A percentile compares a stretch with the other conserved stretches of the same genome.
Conservation (phyloP, 53 echinoderm and acorn worm species). For the Astropecten irregularis region DNA sequence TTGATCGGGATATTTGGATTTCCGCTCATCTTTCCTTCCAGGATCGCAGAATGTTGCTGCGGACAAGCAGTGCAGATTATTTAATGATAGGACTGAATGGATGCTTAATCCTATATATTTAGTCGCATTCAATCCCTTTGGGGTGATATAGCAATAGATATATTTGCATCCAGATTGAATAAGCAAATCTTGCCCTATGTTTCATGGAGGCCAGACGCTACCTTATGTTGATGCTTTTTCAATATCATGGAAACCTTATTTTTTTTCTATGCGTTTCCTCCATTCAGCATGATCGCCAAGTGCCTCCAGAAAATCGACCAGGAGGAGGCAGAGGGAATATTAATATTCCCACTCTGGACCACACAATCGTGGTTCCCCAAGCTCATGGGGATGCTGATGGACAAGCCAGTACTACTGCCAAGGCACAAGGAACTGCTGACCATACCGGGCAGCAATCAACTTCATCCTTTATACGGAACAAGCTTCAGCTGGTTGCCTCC, state of each 20-base stretch:
- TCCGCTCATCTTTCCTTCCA: neutral
- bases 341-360: constrained; percentile 32
- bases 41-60: neutral
- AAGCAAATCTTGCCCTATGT: constrained; percentile 35
- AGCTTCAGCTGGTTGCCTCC: neutral
- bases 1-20: neutral
- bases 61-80: neutral
- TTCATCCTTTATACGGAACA: neutral
- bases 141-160: neutral
- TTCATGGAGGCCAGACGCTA: constrained; percentile 53
- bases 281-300: constrained; percentile 19
- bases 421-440: neutral
- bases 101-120: neutral
- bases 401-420: neutral
- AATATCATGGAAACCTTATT: constrained; percentile 19
- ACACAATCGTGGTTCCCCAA: constrained; percentile 35
- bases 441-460: neutral
- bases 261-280: constrained; percentile 42
- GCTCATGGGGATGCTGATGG: neutral
- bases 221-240: constrained; percentile 52
- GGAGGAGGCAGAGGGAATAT: neutral
- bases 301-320: constrained; percentile 3
- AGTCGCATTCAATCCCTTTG: neutral
- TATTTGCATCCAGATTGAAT: constrained; percentile 51
- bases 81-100: neutral